A percentile compares a stretch with the other conserved stretches of the same genome.
Evolutionary conservation across 2,888 invertebrate species (phyloP).

Genomic region (Dastarcus helophoroides): DNA sequence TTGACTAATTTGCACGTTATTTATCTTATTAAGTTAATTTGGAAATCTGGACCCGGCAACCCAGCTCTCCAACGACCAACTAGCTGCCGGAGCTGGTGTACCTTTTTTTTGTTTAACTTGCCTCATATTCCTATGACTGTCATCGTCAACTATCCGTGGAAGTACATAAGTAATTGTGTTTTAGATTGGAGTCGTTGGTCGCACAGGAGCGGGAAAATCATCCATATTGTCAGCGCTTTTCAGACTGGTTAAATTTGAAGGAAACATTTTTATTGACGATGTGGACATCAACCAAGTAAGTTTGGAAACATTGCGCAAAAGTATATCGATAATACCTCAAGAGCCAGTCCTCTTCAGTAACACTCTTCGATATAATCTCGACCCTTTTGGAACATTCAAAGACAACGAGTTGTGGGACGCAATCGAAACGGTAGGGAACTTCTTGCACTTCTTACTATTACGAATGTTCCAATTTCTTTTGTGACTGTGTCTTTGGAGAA

Average conservation of each 20-base stretch:
- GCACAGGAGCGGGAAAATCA: conserved; percentile 80
- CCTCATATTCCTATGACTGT: too few species aligned
- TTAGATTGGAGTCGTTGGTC: conserved; percentile 71
- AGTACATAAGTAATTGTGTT: too few species aligned
- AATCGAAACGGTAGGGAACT: conserved; percentile 51
- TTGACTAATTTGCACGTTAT: too few species aligned
- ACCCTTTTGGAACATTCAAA: conserved; percentile 62
- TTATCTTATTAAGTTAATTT: too few species aligned
- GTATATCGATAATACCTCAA: conserved; percentile 72
- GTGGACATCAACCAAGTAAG: conserved; percentile 58
- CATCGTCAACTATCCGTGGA: too few species aligned
- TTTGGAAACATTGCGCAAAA: conserved; percentile 64
- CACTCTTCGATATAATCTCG: conserved; percentile 70
- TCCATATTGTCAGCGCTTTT: conserved; percentile 74
- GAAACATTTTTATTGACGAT: conserved; percentile 65
- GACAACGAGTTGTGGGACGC: conserved; percentile 67
- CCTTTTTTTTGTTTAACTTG: too few species aligned
- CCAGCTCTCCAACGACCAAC: too few species aligned
- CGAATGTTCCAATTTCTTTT: too few species aligned
- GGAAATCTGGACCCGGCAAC: too few species aligned
- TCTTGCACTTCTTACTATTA: too few species aligned
- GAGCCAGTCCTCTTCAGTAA: conserved; percentile 79
- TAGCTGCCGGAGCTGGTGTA: too few species aligned
- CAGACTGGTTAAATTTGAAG: conserved; percentile 65
- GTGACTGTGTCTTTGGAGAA: too few species aligned